phyloP scores from a whole-genome alignment of 2,113 vertebrate genomes.

The Tragelaphus scriptus region DNA sequence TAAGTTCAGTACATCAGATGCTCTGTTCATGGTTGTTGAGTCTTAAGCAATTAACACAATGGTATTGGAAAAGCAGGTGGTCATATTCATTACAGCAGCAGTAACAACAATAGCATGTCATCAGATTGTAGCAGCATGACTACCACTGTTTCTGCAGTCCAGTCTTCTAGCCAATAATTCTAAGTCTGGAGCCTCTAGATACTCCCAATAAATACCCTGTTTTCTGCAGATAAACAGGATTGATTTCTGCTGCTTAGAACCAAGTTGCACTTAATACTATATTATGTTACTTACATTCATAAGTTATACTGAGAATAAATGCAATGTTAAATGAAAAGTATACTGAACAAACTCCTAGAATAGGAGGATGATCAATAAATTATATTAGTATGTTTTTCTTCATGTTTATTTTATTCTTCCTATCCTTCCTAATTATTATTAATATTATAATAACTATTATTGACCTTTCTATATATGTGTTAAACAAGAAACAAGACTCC shows the following conservation, averaged over 20 bases:
- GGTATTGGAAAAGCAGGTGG: not conserved
- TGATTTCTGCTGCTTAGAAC: not conserved
- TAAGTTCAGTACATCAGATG: not conserved
- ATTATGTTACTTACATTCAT: not conserved
- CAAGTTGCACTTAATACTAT: not conserved
- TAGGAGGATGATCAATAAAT: not conserved
- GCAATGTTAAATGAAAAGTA: not conserved
- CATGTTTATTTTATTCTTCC: not conserved
- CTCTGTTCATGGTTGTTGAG: not conserved
- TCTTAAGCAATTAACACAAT: not conserved
- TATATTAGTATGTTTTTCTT: not conserved
- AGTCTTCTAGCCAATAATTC: not conserved
- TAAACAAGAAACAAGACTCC: not conserved
- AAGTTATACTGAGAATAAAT: not conserved
- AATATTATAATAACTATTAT: not conserved
- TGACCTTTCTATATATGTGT: not conserved
- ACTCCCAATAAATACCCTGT: not conserved
- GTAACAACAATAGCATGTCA: no score
- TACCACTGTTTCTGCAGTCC: not conserved
- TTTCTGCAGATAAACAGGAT: not conserved
- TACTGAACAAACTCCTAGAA: not conserved
- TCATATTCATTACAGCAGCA: not conserved
- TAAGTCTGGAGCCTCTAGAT: not conserved
- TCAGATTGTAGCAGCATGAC: not conserved
- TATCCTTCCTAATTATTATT: not conserved